Evolutionary conservation across 2,888 invertebrate genomes (phyloP).

Genomic region (Diadegma fenestrale): DNA sequence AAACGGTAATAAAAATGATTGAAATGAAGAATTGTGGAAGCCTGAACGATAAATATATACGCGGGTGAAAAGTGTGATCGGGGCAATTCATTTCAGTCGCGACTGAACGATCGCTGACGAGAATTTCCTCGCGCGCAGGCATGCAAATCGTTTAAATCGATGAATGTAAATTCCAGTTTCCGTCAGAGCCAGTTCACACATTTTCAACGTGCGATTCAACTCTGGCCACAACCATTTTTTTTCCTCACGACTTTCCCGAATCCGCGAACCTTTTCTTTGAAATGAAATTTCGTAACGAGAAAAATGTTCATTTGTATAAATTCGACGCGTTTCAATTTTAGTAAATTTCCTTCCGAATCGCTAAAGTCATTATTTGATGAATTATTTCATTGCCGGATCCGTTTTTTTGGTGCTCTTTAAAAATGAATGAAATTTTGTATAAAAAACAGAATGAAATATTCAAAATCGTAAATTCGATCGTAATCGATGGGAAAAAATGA

Average conservation of each 20-base stretch:
- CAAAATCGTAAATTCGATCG: background rate
- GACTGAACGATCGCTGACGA: constrained; percentile 19
- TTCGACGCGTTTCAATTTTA: no score
- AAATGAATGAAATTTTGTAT: background rate
- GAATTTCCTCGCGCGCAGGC: background rate
- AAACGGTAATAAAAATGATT: background rate
- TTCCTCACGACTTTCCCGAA: no score
- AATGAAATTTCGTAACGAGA: no score
- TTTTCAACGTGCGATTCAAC: no score
- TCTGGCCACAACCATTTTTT: no score
- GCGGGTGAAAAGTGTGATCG: background rate
- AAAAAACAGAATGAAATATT: background rate
- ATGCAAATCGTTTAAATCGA: constrained; percentile 11
- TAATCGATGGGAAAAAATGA: background rate
- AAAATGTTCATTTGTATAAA: no score
- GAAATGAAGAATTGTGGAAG: background rate
- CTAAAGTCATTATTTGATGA: no score
- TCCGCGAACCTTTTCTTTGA: no score
- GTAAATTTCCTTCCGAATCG: no score
- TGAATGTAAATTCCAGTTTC: background rate
- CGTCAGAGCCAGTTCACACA: no score
- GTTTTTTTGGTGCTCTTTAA: no score
- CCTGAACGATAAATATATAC: background rate
- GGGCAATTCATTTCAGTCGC: constrained; percentile 3
- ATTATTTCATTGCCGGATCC: no score